These are phyloP conservation scores for Dolichomitus sp. DNA, from an alignment of 2,888 invertebrate genomes.

Conservation along the genomic window DNA sequence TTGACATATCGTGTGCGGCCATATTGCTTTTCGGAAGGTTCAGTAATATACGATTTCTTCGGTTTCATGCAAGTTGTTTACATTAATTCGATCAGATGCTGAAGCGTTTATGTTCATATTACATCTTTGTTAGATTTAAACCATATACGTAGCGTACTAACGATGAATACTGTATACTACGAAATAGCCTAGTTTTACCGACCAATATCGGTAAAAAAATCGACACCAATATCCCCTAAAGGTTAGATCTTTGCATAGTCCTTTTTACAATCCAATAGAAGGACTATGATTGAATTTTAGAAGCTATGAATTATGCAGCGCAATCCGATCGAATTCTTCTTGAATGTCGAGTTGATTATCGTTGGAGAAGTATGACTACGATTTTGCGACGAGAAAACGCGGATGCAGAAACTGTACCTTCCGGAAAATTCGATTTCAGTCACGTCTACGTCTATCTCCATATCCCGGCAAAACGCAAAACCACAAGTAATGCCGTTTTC, in stretches of 20 bases:
- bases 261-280: constrained; percentile 28
- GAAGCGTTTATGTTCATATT: too few relatives aligned
- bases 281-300: constrained; percentile 37
- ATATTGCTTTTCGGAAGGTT: too few relatives aligned
- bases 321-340: constrained; percentile 23
- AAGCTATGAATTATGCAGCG: constrained; percentile 48
- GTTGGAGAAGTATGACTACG: constrained; percentile 15
- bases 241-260: not conserved
- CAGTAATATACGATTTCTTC: too few relatives aligned
- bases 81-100: too few relatives aligned
- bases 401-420: constrained; percentile 16
- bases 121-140: too few relatives aligned
- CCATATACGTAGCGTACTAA: too few relatives aligned
- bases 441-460: constrained; percentile 50
- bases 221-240: not conserved
- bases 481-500: constrained; percentile 40
- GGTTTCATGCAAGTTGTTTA: too few relatives aligned
- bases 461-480: constrained; percentile 34
- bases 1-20: too few relatives aligned
- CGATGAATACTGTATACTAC: too few relatives aligned
- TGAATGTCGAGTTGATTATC: constrained; percentile 34
- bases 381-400: constrained; percentile 31
- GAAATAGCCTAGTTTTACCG: too few relatives aligned
- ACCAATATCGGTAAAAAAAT: not conserved
- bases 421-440: constrained; percentile 62